Conservation (phyloP, 35 echinoderm and acorn worm genomes). For the Acanthaster planci region DNA sequence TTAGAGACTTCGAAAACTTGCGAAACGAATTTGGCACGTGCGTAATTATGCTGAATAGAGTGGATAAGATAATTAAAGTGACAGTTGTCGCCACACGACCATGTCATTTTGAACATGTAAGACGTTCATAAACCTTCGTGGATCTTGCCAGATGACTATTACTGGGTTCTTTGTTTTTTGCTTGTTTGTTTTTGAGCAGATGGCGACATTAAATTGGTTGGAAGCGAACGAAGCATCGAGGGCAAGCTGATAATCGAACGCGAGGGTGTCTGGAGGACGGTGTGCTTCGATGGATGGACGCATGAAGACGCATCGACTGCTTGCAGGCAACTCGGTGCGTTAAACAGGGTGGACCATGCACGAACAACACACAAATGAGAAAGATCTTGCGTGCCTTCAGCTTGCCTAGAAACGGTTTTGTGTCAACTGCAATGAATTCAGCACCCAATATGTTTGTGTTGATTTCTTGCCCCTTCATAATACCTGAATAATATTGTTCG, state of each 20-base stretch:
- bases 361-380: too few relatives aligned
- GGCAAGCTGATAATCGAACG: background rate
- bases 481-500: background rate
- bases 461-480: background rate
- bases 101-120: too few relatives aligned
- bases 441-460: background rate
- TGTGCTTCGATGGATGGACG: background rate
- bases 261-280: background rate
- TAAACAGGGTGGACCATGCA: background rate
- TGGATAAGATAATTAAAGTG: too few relatives aligned
- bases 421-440: background rate
- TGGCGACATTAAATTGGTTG: background rate
- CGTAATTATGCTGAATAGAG: too few relatives aligned
- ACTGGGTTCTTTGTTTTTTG: background rate
- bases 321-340: slow-evolving; percentile 8
- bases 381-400: too few relatives aligned
- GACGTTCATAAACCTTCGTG: too few relatives aligned
- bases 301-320: background rate
- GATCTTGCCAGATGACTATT: too few relatives aligned
- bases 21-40: too few relatives aligned
- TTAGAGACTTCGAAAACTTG: too few relatives aligned
- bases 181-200: background rate
- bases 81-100: too few relatives aligned
- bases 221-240: background rate
- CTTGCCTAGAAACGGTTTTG: too few relatives aligned